Evolutionary conservation across 2,797 vertebrate genomes (phyloP).

Genomic region (Macropodus opercularis): DNA sequence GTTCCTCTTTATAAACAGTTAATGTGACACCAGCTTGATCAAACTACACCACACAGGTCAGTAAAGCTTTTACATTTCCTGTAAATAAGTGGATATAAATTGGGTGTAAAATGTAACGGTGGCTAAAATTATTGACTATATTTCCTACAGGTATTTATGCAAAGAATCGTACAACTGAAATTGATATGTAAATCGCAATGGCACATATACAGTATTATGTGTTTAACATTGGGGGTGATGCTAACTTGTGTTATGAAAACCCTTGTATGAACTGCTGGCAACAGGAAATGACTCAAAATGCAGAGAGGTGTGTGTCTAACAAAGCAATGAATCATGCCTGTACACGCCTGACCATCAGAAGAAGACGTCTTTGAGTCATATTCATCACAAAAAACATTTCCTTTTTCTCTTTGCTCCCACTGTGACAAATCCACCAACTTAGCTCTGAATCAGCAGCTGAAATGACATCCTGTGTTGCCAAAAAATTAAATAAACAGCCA

Average conservation of each 20-base stretch:
- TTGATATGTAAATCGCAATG: no score
- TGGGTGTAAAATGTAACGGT: no score
- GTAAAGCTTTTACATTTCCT: neutral
- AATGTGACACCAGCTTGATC: neutral
- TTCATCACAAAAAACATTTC: slow-evolving; percentile 15
- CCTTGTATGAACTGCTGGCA: neutral
- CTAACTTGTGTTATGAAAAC: no score
- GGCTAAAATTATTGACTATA: no score
- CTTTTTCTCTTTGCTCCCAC: neutral
- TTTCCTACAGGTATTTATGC: no score
- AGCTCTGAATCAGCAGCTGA: slow-evolving; percentile 1
- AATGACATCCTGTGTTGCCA: slow-evolving; percentile 2
- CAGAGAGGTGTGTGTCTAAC: slow-evolving; percentile 2
- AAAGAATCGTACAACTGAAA: no score
- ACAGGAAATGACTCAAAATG: slow-evolving; percentile 32
- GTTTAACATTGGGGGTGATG: neutral
- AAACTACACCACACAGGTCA: neutral
- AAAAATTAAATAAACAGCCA: neutral
- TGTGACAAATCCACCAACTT: slow-evolving; percentile 14
- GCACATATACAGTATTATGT: no score
- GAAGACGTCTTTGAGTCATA: neutral
- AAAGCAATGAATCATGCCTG: slow-evolving; percentile 15
- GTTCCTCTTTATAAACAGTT: neutral
- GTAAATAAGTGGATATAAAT: neutral
- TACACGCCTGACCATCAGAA: neutral